A percentile compares a stretch with the other conserved stretches of the same genome.
Evolutionary conservation across 2,797 vertebrate species (phyloP).

Genomic region (Acanthis flammea): DNA sequence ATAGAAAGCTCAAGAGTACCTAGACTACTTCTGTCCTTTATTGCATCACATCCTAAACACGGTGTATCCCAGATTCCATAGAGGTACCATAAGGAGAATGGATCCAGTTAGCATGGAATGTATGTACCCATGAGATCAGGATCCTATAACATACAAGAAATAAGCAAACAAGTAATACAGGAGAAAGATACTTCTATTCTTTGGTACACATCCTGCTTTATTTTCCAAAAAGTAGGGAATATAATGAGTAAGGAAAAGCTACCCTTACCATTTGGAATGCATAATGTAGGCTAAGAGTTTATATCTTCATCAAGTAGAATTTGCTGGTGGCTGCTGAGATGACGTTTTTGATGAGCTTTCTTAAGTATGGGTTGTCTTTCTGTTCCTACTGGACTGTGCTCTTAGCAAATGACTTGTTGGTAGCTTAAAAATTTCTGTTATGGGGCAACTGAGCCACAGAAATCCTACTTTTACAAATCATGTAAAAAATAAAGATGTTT

Average conservation of each 20-base stretch:
- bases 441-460: not conserved
- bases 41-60: not conserved
- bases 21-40: not conserved
- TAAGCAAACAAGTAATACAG: not conserved
- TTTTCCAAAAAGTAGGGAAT: not conserved
- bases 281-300: not conserved
- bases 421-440: not conserved
- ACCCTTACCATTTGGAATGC: not conserved
- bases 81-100: not conserved
- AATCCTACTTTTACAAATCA: not conserved
- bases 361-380: not conserved
- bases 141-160: not conserved
- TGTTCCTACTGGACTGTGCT: not conserved
- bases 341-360: constrained; percentile 1
- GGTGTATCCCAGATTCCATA: not conserved
- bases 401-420: not conserved
- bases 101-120: not conserved
- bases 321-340: constrained; percentile 2
- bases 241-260: not conserved
- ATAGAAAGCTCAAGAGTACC: not conserved
- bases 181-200: not conserved
- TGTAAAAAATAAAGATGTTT: not conserved
- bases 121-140: not conserved
- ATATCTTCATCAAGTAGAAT: not conserved
- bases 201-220: not conserved